A percentile compares a stretch with the other conserved stretches of the same genome.
phyloP scores from a whole-genome alignment of 2,888 invertebrate genomes.

The Acanthosepion lycidas region DNA sequence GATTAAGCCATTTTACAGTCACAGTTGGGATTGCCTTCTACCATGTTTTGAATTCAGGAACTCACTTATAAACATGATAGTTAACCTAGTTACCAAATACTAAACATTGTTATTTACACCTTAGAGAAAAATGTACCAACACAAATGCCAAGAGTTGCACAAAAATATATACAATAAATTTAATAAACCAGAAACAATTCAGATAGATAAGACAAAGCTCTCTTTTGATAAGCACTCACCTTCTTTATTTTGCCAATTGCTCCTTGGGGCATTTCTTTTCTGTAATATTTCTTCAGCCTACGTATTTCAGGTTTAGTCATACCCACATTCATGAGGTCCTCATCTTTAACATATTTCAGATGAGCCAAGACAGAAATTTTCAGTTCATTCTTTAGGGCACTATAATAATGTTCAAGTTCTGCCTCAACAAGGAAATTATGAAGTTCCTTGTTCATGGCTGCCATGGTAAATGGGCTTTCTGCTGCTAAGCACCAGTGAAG shows the following conservation, averaged over 20 bases:
- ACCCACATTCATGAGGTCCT: constrained; percentile 92
- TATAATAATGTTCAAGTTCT: constrained; percentile 93
- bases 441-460: constrained; percentile 64
- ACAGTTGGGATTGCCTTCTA: no score
- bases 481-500: constrained; percentile 11
- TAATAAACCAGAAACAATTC: no score
- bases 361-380: constrained; percentile 78
- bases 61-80: no score
- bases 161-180: no score
- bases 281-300: constrained; percentile 92
- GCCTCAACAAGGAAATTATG: constrained; percentile 94
- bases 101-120: no score
- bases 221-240: constrained; percentile 70
- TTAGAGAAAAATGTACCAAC: no score
- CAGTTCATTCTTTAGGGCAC: constrained; percentile 84
- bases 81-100: no score
- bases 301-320: constrained; percentile 96
- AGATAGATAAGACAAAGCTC: neutral
- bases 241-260: constrained; percentile 93
- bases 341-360: constrained; percentile 93
- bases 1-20: no score
- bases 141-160: no score
- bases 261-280: constrained; percentile 93
- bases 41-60: no score
- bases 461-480: constrained; percentile 56